phyloP scores from a whole-genome alignment of 2,888 invertebrate species.

The Clepsis dumicolana region DNA sequence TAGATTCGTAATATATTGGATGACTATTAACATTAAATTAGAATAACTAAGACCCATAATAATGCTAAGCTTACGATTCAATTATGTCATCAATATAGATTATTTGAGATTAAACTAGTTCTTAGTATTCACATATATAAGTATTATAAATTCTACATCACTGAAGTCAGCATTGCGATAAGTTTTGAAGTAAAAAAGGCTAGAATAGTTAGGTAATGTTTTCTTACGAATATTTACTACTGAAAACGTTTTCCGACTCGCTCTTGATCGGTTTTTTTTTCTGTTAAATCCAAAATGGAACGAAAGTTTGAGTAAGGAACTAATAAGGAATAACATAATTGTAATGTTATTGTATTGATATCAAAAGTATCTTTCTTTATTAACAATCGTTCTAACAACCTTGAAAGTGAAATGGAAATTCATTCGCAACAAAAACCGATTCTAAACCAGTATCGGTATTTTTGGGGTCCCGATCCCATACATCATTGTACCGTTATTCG shows the following conservation, averaged over 20 bases:
- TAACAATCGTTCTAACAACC: constrained; percentile 1
- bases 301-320: no score
- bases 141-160: no score
- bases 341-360: no score
- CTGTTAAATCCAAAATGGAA: no score
- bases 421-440: constrained; percentile 35
- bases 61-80: constrained; percentile 18
- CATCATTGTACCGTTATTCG: constrained; percentile 68
- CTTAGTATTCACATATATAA: no score
- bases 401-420: constrained; percentile 41
- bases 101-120: background rate
- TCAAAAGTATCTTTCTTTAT: background rate
- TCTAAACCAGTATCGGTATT: constrained; percentile 42
- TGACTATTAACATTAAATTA: constrained; percentile 33
- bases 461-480: constrained; percentile 54
- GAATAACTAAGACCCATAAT: constrained; percentile 20
- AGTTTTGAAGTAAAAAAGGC: no score
- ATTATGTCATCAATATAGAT: constrained; percentile 14
- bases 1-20: constrained; percentile 43
- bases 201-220: no score
- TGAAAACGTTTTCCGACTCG: no score
- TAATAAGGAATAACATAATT: no score
- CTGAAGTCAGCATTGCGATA: no score
- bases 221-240: no score
- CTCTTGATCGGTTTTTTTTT: no score